These are phyloP conservation scores for Arion vulgaris DNA, from an alignment of 1,140 invertebrate species.

Conservation along the genomic window DNA sequence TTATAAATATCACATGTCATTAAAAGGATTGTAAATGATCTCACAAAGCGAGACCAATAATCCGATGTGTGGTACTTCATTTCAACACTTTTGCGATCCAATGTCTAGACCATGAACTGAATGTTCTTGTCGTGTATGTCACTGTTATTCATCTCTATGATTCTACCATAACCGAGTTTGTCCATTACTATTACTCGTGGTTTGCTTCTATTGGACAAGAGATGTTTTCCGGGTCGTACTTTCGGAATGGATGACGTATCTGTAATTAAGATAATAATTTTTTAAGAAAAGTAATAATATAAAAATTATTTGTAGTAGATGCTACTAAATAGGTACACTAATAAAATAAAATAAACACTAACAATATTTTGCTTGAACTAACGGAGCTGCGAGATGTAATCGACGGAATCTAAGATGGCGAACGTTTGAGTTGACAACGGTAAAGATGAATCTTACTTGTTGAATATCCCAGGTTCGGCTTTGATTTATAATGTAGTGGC, in stretches of 20 bases:
- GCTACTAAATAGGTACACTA: too few relatives aligned
- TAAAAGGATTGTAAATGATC: slow-evolving; percentile 45
- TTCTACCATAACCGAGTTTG: background rate
- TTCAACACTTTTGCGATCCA: background rate
- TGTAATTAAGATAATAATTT: background rate
- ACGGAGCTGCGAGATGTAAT: background rate
- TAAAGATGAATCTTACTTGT: background rate
- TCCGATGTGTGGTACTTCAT: slow-evolving; percentile 30
- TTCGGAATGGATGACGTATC: slow-evolving; percentile 31
- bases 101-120: background rate
- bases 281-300: background rate
- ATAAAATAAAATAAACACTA: too few relatives aligned
- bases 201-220: slow-evolving; percentile 53
- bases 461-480: too few relatives aligned
- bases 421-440: slow-evolving; percentile 54
- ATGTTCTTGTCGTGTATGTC: background rate
- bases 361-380: background rate
- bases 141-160: background rate
- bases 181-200: slow-evolving; percentile 52
- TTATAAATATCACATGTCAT: slow-evolving; percentile 48
- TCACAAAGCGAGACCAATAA: slow-evolving; percentile 37
- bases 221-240: slow-evolving; percentile 35
- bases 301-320: too few relatives aligned
- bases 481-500: too few relatives aligned
- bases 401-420: slow-evolving; percentile 48